phyloP scores from a whole-genome alignment of 2,888 invertebrate genomes.

The Microplitis manilae region DNA sequence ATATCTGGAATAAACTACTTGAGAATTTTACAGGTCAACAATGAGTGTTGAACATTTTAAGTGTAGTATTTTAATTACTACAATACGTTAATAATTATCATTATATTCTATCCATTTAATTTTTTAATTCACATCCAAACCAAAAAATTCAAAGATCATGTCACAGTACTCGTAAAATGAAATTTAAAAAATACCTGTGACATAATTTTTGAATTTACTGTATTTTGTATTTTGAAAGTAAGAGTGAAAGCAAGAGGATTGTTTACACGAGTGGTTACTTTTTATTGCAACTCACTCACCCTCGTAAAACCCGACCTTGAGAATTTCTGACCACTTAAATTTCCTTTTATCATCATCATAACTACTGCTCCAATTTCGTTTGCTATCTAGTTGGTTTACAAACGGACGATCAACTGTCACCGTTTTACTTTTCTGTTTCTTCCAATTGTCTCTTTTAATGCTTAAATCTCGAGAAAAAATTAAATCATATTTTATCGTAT shows the following conservation, averaged over 20 bases:
- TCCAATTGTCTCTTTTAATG: constrained; percentile 9
- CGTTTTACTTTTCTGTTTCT: constrained; percentile 31
- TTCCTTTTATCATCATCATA: constrained; percentile 49
- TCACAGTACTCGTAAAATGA: too few relatives aligned
- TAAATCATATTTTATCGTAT: background rate
- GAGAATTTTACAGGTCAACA: background rate
- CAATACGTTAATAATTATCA: background rate
- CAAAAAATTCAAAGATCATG: too few relatives aligned
- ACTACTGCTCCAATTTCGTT: constrained; percentile 49
- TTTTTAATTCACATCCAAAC: too few relatives aligned
- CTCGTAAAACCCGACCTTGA: constrained; percentile 65
- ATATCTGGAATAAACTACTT: background rate
- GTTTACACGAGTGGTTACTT: background rate
- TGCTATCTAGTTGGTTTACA: background rate
- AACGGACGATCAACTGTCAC: constrained; percentile 33
- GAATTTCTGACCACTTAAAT: constrained; percentile 64
- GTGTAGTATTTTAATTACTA: too few relatives aligned
- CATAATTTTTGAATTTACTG: too few relatives aligned
- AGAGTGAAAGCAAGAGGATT: background rate
- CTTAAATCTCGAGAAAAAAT: background rate
- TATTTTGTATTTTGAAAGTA: too few relatives aligned
- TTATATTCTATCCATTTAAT: background rate
- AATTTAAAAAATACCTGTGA: too few relatives aligned
- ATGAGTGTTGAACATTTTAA: background rate
- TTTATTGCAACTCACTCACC: constrained; percentile 62